These are phyloP conservation scores for Eira barbara DNA, from an alignment of 2,113 vertebrate species.

Conservation along the genomic window DNA sequence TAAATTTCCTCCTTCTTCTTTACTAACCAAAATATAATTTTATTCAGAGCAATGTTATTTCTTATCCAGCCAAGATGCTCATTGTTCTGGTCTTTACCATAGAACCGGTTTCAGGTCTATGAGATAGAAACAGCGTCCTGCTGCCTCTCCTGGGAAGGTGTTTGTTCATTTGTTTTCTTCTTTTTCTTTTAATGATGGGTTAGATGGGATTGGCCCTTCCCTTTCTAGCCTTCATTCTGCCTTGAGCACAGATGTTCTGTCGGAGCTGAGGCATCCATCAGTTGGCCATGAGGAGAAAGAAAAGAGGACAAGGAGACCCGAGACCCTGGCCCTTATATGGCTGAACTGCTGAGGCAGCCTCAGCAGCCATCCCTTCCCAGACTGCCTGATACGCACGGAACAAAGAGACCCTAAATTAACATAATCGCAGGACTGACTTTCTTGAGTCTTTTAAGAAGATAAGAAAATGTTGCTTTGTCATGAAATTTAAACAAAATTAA, in stretches of 20 bases:
- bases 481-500: not conserved
- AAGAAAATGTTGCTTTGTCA: not conserved
- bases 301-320: not conserved
- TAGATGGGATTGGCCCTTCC: not conserved
- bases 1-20: not conserved
- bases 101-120: not conserved
- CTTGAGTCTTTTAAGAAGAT: not conserved
- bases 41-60: not conserved
- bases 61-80: not conserved
- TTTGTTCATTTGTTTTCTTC: not conserved
- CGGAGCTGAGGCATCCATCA: not conserved
- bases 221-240: not conserved
- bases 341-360: not conserved
- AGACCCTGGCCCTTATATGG: not conserved
- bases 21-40: constrained; percentile 6
- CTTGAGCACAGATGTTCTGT: not conserved
- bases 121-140: not conserved
- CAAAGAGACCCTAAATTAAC: not conserved
- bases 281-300: not conserved
- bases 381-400: not conserved
- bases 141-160: not conserved
- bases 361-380: not conserved
- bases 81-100: not conserved
- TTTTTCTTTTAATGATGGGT: not conserved
- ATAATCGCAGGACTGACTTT: not conserved